These are phyloP conservation scores for Acanthosepion lycidas DNA, from an alignment of 2,888 invertebrate species.

Conservation along the genomic window DNA sequence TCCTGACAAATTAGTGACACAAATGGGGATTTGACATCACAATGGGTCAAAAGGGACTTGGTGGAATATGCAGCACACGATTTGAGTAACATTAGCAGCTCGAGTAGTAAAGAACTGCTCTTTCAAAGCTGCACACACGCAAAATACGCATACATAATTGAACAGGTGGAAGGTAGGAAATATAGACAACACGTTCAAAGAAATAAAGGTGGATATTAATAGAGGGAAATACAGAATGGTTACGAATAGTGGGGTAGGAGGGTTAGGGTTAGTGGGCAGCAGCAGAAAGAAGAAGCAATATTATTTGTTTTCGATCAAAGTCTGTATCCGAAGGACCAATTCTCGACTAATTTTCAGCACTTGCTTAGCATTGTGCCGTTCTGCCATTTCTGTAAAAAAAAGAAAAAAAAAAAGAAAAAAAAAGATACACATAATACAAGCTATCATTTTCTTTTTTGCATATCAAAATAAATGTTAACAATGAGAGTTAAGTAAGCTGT, in stretches of 20 bases:
- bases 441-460: too few species aligned
- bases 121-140: not conserved
- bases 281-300: not conserved
- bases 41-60: not conserved
- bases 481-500: too few species aligned
- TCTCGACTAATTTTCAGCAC: constrained; percentile 89
- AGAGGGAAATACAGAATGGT: not conserved
- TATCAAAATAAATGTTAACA: too few species aligned
- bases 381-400: constrained; percentile 90
- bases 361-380: constrained; percentile 89
- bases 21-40: not conserved
- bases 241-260: not conserved
- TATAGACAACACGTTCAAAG: too few species aligned
- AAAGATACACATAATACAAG: not conserved
- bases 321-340: constrained; percentile 90
- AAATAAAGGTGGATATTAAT: not conserved
- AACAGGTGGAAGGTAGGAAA: not conserved
- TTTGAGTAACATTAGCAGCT: not conserved
- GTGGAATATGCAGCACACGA: not conserved
- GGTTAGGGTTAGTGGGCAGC: not conserved
- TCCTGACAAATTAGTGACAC: not conserved
- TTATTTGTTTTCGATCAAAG: constrained; percentile 91
- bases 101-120: too few species aligned
- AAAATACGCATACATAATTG: not conserved
- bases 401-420: constrained; percentile 47